Percentiles rank a stretch among this genome's conserved stretches.
Conservation (phyloP, 2,113 vertebrate genomes). For the Salvator merianae region DNA sequence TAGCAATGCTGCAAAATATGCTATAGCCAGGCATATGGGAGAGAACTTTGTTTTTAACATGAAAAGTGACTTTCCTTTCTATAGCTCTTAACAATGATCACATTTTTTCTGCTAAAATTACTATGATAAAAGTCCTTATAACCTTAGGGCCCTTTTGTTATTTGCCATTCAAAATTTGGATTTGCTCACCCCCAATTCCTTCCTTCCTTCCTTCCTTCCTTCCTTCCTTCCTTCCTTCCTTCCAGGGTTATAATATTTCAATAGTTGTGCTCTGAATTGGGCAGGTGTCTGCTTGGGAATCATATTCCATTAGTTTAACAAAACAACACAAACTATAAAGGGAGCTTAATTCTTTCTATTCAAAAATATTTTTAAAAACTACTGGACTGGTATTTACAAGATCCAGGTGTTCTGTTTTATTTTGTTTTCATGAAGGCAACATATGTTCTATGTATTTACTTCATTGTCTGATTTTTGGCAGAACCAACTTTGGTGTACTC, state of each 20-base stretch:
- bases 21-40: too few relatives aligned
- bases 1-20: too few relatives aligned
- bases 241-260: neutral
- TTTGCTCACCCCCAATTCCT: neutral
- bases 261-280: neutral
- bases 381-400: neutral
- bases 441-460: neutral
- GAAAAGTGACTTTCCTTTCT: neutral
- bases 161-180: conserved; percentile 1
- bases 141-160: neutral
- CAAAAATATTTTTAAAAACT: neutral
- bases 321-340: conserved; percentile 13
- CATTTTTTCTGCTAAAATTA: neutral
- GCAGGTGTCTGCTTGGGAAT: conserved; percentile 19
- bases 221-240: neutral
- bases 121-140: neutral
- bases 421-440: conserved; percentile 21
- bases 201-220: too few relatives aligned
- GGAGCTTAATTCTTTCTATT: neutral
- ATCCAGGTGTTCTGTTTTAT: conserved; percentile 1
- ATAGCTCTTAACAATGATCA: neutral
- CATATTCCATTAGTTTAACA: neutral
- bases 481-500: conserved; percentile 36
- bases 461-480: conserved; percentile 39
- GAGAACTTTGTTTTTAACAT: too few relatives aligned